Percentiles rank a stretch among this genome's conserved stretches.
phyloP scores from a whole-genome alignment of 2,797 vertebrate genomes.

The Sus cebifrons region DNA sequence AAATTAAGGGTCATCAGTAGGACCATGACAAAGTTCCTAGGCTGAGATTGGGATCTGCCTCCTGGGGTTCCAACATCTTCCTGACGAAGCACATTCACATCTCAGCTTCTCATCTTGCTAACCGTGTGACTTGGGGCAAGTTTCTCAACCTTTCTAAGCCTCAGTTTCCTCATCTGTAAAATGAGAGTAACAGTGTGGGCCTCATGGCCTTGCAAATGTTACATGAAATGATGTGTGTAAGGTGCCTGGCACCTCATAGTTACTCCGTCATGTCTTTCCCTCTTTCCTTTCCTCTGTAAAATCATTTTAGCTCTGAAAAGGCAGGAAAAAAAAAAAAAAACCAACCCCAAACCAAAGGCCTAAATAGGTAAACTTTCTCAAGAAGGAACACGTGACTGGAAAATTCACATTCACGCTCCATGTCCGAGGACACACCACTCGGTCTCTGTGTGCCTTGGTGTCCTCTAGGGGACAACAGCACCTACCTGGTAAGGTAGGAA shows the following conservation, averaged over 20 bases:
- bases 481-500: not conserved
- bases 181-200: not conserved
- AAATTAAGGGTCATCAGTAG: not conserved
- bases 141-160: not conserved
- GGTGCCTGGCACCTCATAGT: not conserved
- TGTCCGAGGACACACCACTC: not conserved
- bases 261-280: not conserved
- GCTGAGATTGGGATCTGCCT: not conserved
- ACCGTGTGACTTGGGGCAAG: not conserved
- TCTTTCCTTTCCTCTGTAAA: slow-evolving; percentile 7
- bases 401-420: not conserved
- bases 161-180: not conserved
- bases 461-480: not conserved
- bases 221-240: not conserved
- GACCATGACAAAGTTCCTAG: not conserved
- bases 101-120: slow-evolving; percentile 1
- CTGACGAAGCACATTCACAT: not conserved
- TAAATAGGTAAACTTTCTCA: slow-evolving; percentile 25
- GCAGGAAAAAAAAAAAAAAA: not conserved
- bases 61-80: not conserved
- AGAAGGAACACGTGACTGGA: not conserved
- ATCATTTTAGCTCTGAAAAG: slow-evolving; percentile 45
- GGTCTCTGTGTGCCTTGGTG: not conserved
- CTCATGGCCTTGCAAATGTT: not conserved
- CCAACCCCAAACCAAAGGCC: not conserved